Percentiles rank a stretch among this genome's conserved stretches.
Evolutionary conservation across 2,113 vertebrate genomes (phyloP).

Genomic region (Turdus rufiventris): DNA sequence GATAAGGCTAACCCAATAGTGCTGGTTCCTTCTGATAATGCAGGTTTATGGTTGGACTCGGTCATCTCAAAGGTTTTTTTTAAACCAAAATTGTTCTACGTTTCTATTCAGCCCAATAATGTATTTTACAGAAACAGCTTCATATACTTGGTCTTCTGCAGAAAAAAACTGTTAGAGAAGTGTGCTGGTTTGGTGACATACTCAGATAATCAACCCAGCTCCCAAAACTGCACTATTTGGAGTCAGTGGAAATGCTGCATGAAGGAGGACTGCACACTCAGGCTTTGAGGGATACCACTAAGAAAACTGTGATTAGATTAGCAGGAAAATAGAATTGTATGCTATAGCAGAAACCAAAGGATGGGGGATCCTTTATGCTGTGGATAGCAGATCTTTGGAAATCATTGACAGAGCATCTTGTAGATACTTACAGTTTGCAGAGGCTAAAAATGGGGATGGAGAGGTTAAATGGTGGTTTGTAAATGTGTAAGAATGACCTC

Average conservation of each 20-base stretch:
- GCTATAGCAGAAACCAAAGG: neutral
- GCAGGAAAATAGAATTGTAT: neutral
- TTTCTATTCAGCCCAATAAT: neutral
- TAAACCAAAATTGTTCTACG: neutral
- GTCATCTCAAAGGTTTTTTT: neutral
- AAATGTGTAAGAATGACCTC: neutral
- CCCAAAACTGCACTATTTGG: neutral
- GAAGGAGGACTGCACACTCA: neutral
- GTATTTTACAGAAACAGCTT: neutral
- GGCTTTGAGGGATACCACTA: neutral
- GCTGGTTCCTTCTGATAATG: neutral
- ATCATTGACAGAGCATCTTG: neutral
- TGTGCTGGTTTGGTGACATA: neutral
- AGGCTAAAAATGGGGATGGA: neutral
- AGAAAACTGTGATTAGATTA: neutral
- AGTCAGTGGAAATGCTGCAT: neutral
- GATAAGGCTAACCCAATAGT: neutral
- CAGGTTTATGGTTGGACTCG: neutral
- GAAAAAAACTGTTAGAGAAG: neutral
- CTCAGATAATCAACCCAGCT: neutral
- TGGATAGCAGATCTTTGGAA: neutral
- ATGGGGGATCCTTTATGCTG: accelerated
- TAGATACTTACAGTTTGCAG: neutral
- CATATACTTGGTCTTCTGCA: neutral
- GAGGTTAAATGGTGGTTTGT: neutral